phyloP scores from a whole-genome alignment of 37 sponge, comb jelly and placozoan genomes.

The Ephydatia muelleri region DNA sequence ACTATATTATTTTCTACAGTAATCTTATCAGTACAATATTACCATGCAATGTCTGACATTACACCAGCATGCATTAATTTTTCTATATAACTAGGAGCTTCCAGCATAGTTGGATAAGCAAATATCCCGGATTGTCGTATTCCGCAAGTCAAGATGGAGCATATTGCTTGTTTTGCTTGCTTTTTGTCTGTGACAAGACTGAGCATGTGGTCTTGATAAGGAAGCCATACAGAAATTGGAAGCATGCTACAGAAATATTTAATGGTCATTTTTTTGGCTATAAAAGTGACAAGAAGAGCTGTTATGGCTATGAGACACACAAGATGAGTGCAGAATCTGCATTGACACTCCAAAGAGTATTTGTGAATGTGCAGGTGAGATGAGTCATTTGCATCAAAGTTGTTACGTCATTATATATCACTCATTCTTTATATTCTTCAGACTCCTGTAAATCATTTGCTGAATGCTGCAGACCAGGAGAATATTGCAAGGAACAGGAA shows the following conservation, averaged over 20 bases:
- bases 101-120: neutral
- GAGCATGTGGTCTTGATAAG: neutral
- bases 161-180: neutral
- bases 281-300: neutral
- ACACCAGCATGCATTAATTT: neutral
- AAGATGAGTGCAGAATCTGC: neutral
- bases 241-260: neutral
- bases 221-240: neutral
- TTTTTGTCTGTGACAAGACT: neutral
- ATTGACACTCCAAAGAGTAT: neutral
- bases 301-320: neutral
- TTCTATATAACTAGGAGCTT: neutral
- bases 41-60: too few relatives aligned
- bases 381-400: neutral
- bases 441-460: neutral
- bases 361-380: neutral
- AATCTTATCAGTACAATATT: neutral
- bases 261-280: neutral
- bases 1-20: neutral
- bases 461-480: neutral
- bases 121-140: neutral
- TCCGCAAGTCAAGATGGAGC: neutral
- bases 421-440: neutral
- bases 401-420: neutral
- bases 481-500: constrained; percentile 29